These are phyloP conservation scores for Ornithorhynchus anatinus DNA, from an alignment of 2,113 vertebrate species.

Conservation along the genomic window DNA sequence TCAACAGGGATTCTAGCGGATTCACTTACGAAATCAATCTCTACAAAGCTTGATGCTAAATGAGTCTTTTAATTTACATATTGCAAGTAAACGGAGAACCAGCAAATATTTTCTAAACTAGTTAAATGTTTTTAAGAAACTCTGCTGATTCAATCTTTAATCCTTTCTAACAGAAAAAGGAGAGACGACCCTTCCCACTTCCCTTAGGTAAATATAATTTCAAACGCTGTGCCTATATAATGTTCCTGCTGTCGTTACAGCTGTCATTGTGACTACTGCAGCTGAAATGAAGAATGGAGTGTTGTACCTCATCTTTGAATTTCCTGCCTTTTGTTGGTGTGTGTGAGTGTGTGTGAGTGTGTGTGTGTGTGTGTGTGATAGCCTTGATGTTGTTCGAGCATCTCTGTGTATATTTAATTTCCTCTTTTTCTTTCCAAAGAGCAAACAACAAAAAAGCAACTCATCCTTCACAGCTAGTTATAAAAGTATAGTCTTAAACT, in stretches of 20 bases:
- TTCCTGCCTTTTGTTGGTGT: constrained; percentile 67
- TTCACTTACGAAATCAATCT: constrained; percentile 14
- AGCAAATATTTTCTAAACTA: constrained; percentile 54
- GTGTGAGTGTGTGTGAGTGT: no score
- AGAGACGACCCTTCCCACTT: constrained; percentile 28
- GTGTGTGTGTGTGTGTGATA: constrained; percentile 10
- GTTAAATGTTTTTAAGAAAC: constrained; percentile 53
- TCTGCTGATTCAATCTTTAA: constrained; percentile 53
- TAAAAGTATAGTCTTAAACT: constrained; percentile 35
- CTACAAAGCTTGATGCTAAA: constrained; percentile 14
- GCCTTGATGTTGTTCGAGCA: constrained; percentile 53
- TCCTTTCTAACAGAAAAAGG: constrained; percentile 47
- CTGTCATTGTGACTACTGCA: constrained; percentile 26
- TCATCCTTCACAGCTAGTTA: constrained; percentile 18
- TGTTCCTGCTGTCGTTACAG: constrained; percentile 19
- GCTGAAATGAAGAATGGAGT: constrained; percentile 42
- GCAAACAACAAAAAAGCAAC: constrained; percentile 13
- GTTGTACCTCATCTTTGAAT: constrained; percentile 45
- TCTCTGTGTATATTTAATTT: constrained; percentile 48
- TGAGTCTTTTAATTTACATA: constrained; percentile 42
- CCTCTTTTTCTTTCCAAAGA: constrained; percentile 41
- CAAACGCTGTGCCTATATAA: constrained; percentile 1
- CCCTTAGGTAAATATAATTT: constrained; percentile 54
- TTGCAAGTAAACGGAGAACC: constrained; percentile 34
- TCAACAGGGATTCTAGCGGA: constrained; percentile 9